Conservation (phyloP, 92 coral and sea anemone genomes). For the Phenganax marumi region DNA sequence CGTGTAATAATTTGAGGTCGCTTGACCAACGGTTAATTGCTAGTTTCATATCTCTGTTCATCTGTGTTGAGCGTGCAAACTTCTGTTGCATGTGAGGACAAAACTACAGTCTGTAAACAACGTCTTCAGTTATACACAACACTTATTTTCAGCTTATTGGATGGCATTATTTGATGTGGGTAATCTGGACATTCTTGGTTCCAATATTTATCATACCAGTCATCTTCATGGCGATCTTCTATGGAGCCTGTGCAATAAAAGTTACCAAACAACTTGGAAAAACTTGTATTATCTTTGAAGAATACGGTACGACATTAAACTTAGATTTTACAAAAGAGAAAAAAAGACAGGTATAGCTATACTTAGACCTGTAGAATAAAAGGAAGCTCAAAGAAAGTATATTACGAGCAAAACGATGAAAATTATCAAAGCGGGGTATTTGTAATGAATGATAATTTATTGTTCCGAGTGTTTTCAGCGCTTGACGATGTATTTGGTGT, state of each 20-base stretch:
- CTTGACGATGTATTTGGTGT: constrained; percentile 79
- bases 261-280: constrained; percentile 90
- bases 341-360: too few relatives aligned
- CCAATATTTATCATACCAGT: constrained; percentile 84
- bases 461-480: constrained; percentile 50
- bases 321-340: too few relatives aligned
- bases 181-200: constrained; percentile 82
- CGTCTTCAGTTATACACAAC: too few relatives aligned
- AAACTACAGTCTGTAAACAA: too few relatives aligned
- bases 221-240: constrained; percentile 88
- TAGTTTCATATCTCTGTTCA: not conserved
- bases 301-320: constrained; percentile 67
- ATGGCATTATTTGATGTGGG: constrained; percentile 82
- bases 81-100: too few relatives aligned
- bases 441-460: not conserved
- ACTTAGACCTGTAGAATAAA: too few relatives aligned
- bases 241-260: constrained; percentile 84
- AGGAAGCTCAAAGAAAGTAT: too few relatives aligned
- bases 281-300: constrained; percentile 89
- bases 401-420: too few relatives aligned
- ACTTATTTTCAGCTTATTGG: constrained; percentile 63
- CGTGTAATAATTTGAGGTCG: not conserved
- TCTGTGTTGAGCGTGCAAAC: too few relatives aligned
- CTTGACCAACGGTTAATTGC: not conserved
- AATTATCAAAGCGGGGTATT: too few relatives aligned